Evolutionary conservation across 2,888 invertebrate genomes (phyloP), one percentile per base, ranked within the genome.

Genomic region (Cryptocheilus praepositus): DNA sequence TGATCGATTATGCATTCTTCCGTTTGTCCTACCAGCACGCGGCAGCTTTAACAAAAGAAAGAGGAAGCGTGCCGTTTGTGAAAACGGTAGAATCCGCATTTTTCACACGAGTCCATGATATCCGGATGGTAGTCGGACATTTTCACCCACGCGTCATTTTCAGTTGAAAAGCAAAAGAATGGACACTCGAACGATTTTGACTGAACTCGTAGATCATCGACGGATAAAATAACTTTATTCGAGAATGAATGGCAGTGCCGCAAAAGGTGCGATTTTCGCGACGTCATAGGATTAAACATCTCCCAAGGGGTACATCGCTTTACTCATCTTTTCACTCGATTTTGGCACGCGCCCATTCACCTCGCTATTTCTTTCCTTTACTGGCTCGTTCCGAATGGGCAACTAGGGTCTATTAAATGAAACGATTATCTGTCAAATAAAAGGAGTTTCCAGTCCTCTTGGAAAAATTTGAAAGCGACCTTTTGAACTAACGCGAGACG

Each of bases 391-490:
- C 15, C 46, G 25, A 46, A 44, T 71, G 71, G 59, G 16, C 70
- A 74, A 70, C 73, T 68, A 22, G 49, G 63, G 78, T 78, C 77
- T 73, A 80, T 80, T 80, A 80, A 80, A 77, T 78, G 73, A 80
- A 79, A 78, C 74, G 76, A 79, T 76, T 76, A 80, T 78, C 74
- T 57, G 56, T 22, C 36, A 36, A 11, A 11, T 11, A 11, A 36
- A 7, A 36, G 36, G n/a, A n/a, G 11, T 36, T 36, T 11, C 11
- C 25, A 25, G 25, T 25, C 25, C 25, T 25, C 5, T 25, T 25
- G 5, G 36, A 36, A 36, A 36, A 2, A 11, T 36, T 7, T 11
- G 36, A 5, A 36, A 36, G 25, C 3, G 25, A 25, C 25, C 25
- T 25, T n/a, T n/a, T n/a, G n/a, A n/a, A n/a, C n/a, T n/a, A n/a